A percentile compares a stretch with the other conserved stretches of the same genome.
These are phyloP conservation scores for Stenichneumon culpator DNA, from an alignment of 2,888 invertebrate species.

Conservation along the genomic window DNA sequence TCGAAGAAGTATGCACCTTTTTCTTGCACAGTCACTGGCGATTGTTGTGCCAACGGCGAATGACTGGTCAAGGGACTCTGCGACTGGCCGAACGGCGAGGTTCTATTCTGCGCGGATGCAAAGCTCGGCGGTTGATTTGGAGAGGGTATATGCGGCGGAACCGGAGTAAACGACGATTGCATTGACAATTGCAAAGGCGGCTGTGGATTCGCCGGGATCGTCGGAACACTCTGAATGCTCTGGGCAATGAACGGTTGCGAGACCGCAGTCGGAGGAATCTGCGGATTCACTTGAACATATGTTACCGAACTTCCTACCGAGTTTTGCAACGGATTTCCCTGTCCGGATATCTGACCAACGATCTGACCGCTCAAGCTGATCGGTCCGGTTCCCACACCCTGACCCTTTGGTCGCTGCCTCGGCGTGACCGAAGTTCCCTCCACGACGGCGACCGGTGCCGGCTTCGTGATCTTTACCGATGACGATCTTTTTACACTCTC, in stretches of 20 bases:
- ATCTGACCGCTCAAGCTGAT: conserved; percentile 83
- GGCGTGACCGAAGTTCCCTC: conserved; percentile 94
- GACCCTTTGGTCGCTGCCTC: conserved; percentile 92
- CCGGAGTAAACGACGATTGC: conserved; percentile 70
- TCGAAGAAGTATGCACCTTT: conserved; percentile 81
- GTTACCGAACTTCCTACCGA: conserved; percentile 75
- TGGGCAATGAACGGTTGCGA: conserved; percentile 75
- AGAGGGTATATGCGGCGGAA: conserved; percentile 78
- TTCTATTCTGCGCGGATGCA: conserved; percentile 74
- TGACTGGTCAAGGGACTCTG: conserved; percentile 81
- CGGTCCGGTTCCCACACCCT: conserved; percentile 81
- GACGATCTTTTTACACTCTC: conserved; percentile 88
- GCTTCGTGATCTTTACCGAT: conserved; percentile 85
- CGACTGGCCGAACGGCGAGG: conserved; percentile 79
- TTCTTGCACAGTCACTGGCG: conserved; percentile 82
- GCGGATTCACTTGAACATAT: conserved; percentile 77
- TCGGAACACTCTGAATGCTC: conserved; percentile 67
- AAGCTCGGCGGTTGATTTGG: conserved; percentile 79
- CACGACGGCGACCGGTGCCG: conserved; percentile 85
- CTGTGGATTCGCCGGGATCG: conserved; percentile 71
- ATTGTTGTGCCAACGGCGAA: conserved; percentile 81
- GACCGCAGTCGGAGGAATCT: conserved; percentile 74
- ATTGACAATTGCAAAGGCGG: conserved; percentile 68
- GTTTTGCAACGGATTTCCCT: conserved; percentile 79
- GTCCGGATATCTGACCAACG: conserved; percentile 83